Evolutionary conservation across 2,113 vertebrate genomes (phyloP), one percentile per base, ranked within the genome.

Genomic region (Propithecus coquereli): DNA sequence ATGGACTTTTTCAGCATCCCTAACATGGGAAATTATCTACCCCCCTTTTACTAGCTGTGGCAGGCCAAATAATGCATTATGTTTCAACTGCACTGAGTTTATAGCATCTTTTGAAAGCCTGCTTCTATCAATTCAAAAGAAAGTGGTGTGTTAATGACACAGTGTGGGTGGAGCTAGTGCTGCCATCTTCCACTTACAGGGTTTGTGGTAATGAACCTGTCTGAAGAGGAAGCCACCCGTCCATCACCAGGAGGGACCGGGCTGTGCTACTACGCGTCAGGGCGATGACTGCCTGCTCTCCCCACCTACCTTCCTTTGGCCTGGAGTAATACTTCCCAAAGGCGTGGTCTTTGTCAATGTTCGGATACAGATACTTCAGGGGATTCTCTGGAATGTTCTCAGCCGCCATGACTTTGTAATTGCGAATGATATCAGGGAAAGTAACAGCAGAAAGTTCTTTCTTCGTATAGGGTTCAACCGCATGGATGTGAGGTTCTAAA

Each of bases 311-410:
- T 86, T 99, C 99, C 54, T 99, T 98, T 17, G 99, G 99, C 96
- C 99, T 99, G 98, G 99, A 99, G 98, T 99, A 99, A 95, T 99
- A 99, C 68, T 99, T 99, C 87, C 99, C 99, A 50, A 99, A 99
- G n/a, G 99, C 99, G 0, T 98, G 99, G 97, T 99, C 99, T 93
- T 99, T 99, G 65, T 99, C 99, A 40, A 99, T 98, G 63, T 98
- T 70, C 0, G 99, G 99, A 98, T 99, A 99, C 47, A 99, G 99
- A 97, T 99, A 99, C 61, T 99, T 99, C 90, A 99, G 99, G 0
- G 99, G 99, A 94, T 99, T 99, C 93, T 99, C 99, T 0, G 99
- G 99, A 90, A 99, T 99, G 96, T 99, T 99, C 45, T 99, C 99
- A 0, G 99, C 99, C 0, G 99, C 99, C 99, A 99, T 99, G 96